Conservation (phyloP, 2,888 invertebrate genomes). For the Cantharis rufa region DNA sequence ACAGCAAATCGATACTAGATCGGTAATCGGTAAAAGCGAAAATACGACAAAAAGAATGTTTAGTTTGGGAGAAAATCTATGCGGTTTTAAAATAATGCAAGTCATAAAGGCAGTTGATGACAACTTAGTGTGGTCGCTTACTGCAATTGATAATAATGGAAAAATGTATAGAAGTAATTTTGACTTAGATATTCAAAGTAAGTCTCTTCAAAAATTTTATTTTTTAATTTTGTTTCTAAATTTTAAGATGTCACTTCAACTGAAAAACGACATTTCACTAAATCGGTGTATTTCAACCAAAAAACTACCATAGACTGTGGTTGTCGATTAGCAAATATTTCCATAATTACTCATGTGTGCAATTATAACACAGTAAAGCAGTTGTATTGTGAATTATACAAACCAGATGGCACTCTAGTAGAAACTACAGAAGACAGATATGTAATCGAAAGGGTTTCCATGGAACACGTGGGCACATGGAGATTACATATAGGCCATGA, state of each 20-base stretch:
- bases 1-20: not conserved
- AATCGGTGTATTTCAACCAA: not conserved
- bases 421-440: conserved; percentile 2
- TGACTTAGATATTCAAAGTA: not conserved
- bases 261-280: not conserved
- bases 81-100: conserved; percentile 2
- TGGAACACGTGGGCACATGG: conserved; percentile 30
- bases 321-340: not conserved
- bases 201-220: not conserved
- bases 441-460: not conserved
- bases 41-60: not conserved
- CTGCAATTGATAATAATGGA: not conserved
- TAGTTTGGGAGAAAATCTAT: conserved; percentile 6
- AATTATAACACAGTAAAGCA: not conserved
- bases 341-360: not conserved
- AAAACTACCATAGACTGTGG: not conserved
- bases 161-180: conserved; percentile 1
- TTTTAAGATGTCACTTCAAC: not conserved
- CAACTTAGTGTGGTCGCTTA: not conserved
- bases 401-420: conserved; percentile 25
- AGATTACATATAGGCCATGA: conserved; percentile 19
- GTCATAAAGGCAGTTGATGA: not conserved
- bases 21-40: not conserved
- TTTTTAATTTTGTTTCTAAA: not conserved
- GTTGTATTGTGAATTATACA: conserved; percentile 28